Conservation (phyloP, 2,113 vertebrate genomes). For the Erythrocercus mccallii region DNA sequence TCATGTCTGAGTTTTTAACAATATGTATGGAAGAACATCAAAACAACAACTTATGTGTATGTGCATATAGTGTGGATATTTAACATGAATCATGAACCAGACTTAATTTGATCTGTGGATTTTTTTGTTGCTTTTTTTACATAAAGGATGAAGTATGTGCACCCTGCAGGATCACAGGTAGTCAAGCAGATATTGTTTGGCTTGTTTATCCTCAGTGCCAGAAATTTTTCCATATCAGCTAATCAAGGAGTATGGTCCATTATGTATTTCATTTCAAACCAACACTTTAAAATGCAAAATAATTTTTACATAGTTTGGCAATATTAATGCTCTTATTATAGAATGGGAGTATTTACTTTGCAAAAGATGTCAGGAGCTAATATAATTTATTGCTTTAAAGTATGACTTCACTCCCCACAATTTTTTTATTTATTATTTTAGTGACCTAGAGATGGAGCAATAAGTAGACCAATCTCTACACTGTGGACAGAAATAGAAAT, state of each 20-base stretch:
- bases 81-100: background rate
- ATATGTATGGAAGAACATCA: background rate
- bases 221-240: background rate
- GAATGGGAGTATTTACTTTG: background rate
- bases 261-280: background rate
- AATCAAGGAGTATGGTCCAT: background rate
- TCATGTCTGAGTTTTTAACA: background rate
- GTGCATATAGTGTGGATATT: background rate
- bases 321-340: background rate
- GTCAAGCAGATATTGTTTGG: background rate
- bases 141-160: background rate
- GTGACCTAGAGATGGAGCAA: background rate
- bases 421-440: background rate
- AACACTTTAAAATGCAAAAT: background rate
- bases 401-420: background rate
- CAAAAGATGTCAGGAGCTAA: background rate
- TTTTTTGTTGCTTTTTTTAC: background rate
- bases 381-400: background rate
- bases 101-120: background rate
- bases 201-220: background rate
- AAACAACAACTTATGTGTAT: background rate
- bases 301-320: background rate
- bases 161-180: background rate
- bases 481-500: background rate
- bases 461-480: background rate